Evolutionary conservation across 2,888 invertebrate species (phyloP), one percentile per base, ranked within the genome.

Genomic region (Drosophila pseudotalamancana): DNA sequence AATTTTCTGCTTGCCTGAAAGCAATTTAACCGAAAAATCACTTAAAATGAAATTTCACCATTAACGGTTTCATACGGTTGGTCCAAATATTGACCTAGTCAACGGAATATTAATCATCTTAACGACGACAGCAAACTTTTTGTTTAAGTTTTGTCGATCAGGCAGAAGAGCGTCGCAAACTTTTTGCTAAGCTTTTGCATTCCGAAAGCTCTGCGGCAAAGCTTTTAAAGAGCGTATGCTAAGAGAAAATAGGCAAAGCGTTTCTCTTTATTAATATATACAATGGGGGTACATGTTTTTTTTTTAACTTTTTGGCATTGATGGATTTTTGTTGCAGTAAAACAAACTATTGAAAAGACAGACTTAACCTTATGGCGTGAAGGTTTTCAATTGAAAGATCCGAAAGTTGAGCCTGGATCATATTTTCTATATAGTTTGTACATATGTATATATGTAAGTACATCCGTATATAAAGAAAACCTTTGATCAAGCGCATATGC

Each of bases 31-130:
- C 59, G 43, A 66, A 55, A 66, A 56, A 64, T 53, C 43, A 55
- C 23, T 64, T 61, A 27, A 60, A 60, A 83, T 86, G 73, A 77
- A 80, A 54, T 60, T 84, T 68, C 60, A 81, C 85, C 87, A 87
- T 80, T 87, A 74, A 39, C 61, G 54, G 37, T 34, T 37, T 42
- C 66, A 57, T 55, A 49, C 40, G 48, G 40, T 60, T 55, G 21
- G 32, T 56, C 57, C 76, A 65, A 79, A 80, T 70, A 81, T 87
- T 80, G 80, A 80, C 80, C 80, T 87, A 80, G 85, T 84, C 80
- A 84, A 83, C 73, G 73, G 55, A 63, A 48, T 50, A 16, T 80
- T 68, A 86, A 77, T 77, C 73, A 63, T 57, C 23, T 54, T 51
- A 42, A 35, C 62, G 67, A 37, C 43, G 35, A 25, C 35, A 50